These are phyloP conservation scores for Aporophyla nigra DNA, from an alignment of 2,888 invertebrate genomes.

Conservation along the genomic window DNA sequence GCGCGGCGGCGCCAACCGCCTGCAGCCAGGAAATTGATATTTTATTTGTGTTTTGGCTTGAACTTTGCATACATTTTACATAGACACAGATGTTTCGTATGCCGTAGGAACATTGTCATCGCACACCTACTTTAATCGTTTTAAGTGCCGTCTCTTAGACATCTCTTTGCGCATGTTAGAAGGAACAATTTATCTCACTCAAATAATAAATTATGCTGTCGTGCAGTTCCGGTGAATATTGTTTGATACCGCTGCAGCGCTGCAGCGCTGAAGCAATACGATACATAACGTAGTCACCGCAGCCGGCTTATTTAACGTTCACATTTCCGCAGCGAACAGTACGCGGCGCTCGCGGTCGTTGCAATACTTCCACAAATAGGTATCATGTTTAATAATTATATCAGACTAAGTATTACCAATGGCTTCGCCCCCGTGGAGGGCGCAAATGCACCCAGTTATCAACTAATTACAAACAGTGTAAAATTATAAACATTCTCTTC, in stretches of 20 bases:
- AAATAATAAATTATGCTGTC: not conserved
- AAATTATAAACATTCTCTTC: no score
- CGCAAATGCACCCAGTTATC: no score
- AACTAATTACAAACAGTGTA: no score
- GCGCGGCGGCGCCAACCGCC: not conserved
- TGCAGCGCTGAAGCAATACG: not conserved
- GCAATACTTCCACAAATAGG: no score
- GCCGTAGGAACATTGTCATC: not conserved
- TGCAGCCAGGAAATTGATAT: constrained; percentile 25
- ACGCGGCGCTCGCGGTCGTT: not conserved
- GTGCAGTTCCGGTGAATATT: not conserved
- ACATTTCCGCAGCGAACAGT: not conserved
- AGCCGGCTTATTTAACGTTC: constrained; percentile 2
- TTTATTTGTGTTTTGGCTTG: constrained; percentile 30
- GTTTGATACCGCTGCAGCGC: not conserved
- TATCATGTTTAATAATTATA: not conserved
- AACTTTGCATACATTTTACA: not conserved
- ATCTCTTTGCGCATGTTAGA: not conserved
- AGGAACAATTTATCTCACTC: not conserved
- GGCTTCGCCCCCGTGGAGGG: no score
- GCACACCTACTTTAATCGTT: not conserved
- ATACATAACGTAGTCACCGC: not conserved
- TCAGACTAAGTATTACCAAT: not conserved
- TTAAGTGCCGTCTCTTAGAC: not conserved
- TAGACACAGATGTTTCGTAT: not conserved